phyloP scores from a whole-genome alignment of 2,888 invertebrate species.

The Ashinkailepas kermadecensis region DNA sequence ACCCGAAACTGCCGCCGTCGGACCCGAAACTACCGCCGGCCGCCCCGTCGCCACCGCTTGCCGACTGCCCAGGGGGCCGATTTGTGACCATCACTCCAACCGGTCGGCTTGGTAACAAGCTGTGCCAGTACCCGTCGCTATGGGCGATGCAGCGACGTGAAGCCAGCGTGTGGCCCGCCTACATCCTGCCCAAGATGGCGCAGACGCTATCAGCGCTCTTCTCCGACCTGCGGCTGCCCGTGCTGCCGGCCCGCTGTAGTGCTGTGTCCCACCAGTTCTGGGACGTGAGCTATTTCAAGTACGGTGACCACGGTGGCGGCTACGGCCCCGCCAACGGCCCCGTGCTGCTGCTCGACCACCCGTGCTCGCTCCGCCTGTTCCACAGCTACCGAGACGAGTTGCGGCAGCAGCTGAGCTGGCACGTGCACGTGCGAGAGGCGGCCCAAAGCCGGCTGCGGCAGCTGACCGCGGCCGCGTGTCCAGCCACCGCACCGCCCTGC shows the following conservation, averaged over 20 bases:
- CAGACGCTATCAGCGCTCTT: too few species aligned
- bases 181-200: too few species aligned
- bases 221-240: too few species aligned
- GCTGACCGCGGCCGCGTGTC: not conserved
- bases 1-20: too few species aligned
- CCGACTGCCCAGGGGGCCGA: not conserved
- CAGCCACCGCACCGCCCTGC: not conserved
- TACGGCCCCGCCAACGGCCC: slow-evolving; percentile 15
- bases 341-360: not conserved
- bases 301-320: slow-evolving; percentile 9
- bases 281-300: slow-evolving; percentile 14
- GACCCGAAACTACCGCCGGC: too few species aligned
- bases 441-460: slow-evolving; percentile 7
- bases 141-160: slow-evolving; percentile 23
- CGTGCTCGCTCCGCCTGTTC: slow-evolving; percentile 12
- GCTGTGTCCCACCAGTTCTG: not conserved
- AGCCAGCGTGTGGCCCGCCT: not conserved
- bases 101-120: slow-evolving; percentile 31
- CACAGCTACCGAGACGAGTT: slow-evolving; percentile 27
- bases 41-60: too few species aligned
- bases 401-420: slow-evolving; percentile 25
- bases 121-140: slow-evolving; percentile 32
- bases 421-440: not conserved
- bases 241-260: not conserved
- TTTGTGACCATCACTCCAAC: slow-evolving; percentile 22